Evolutionary conservation across 2,888 invertebrate species (phyloP), one percentile per base, ranked within the genome.

Genomic region (Rhyacophila evoluta): DNA sequence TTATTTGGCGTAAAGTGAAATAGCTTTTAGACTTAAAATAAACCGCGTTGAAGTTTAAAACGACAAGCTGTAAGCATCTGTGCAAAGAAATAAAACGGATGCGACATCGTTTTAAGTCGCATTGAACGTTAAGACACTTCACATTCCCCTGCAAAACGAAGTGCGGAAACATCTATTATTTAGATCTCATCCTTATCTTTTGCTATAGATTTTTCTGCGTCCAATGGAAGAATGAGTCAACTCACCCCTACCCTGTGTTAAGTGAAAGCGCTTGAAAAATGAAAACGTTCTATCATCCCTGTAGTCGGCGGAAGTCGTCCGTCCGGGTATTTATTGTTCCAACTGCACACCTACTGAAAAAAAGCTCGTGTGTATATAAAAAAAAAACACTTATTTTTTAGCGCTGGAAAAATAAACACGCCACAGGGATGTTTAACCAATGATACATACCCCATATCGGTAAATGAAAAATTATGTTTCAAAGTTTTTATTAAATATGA

Each of bases 191-290:
- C 67, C 77, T 72, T 72, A 55, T 77, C 72, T 72, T n/a, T 33
- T 19, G 11, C 8, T 72, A 55, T 39, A 67, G 77, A 72, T 77
- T 55, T 77, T 68, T 38, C 38, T 70, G 67, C 55, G 37, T 72
- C 72, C 27, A 37, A 41, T 11, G 11, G 75, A 67, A 74, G 36
- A 36, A 36, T n/a, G 55, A 74, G 33, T 68, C 67, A 33, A 29
- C 29, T 71, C 39, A 12, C 29, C 38, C 77, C 74, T 15, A 27
- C 41, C 36, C 39, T 12, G 15, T 73, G 15, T 72, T 73, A 74
- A 79, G 77, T 77, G 79, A 79, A 79, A 79, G 79, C 75, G 70
- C 55, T 73, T 79, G 79, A 77, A 81, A 78, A 81, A 81, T 79
- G 81, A 79, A 74, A 79, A 76, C 79, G 70, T 75, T 81, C 68